phyloP scores from a whole-genome alignment of 1,140 invertebrate species.

The Leptinotarsa undecemlineata region DNA sequence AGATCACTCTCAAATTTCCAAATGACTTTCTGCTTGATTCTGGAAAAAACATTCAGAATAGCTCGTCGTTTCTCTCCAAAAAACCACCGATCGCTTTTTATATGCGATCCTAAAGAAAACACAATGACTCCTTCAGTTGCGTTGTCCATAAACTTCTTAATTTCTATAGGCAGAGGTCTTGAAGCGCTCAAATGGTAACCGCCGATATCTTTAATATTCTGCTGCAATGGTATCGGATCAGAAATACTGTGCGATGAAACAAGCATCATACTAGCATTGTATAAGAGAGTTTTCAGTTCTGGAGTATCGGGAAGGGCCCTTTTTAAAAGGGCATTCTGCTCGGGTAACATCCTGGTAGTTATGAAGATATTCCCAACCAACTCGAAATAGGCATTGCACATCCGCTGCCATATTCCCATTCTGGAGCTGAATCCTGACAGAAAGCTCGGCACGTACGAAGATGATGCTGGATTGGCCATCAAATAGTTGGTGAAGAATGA shows the following conservation, averaged over 20 bases:
- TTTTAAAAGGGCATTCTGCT: background rate
- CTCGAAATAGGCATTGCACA: background rate
- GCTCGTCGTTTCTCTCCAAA: slow-evolving; percentile 51
- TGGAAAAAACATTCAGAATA: slow-evolving; percentile 57
- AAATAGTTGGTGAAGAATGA: slow-evolving; percentile 37
- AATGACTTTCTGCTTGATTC: slow-evolving; percentile 60
- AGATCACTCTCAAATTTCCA: slow-evolving; percentile 63
- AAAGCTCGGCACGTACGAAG: slow-evolving; percentile 52
- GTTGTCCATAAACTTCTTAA: slow-evolving; percentile 4
- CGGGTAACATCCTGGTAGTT: background rate
- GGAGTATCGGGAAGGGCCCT: background rate
- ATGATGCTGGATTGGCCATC: slow-evolving; percentile 52
- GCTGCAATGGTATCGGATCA: slow-evolving; percentile 1
- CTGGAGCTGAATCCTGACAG: slow-evolving; percentile 46
- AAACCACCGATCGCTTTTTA: slow-evolving; percentile 55
- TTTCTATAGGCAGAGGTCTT: background rate
- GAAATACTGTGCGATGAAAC: background rate
- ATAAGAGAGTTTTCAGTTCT: background rate
- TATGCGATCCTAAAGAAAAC: slow-evolving; percentile 60
- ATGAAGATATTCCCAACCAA: background rate
- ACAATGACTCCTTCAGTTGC: slow-evolving; percentile 54
- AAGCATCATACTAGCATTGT: background rate
- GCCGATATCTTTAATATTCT: slow-evolving; percentile 6
- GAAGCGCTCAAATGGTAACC: background rate
- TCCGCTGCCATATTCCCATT: slow-evolving; percentile 57